phyloP scores from a whole-genome alignment of 2,113 vertebrate genomes.

The Oryzias javanicus region DNA sequence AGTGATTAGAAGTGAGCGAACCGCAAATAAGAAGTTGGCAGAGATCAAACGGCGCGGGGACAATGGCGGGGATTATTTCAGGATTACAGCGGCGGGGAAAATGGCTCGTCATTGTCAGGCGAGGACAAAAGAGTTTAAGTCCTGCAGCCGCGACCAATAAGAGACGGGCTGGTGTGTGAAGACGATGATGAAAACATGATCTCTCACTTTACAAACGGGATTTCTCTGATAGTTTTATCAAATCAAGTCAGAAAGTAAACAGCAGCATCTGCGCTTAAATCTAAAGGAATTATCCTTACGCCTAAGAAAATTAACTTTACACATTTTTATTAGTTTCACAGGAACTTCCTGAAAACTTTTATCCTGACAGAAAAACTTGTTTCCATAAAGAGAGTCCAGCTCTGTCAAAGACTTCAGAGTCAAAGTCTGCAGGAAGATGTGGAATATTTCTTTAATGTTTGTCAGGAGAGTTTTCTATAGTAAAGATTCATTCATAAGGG shows the following conservation, averaged over 20 bases:
- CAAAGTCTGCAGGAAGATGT: conserved; percentile 76
- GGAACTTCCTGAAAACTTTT: too few species aligned
- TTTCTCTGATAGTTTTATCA: too few species aligned
- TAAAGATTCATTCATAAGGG: too few species aligned
- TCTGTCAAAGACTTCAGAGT: neutral
- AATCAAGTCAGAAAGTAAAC: too few species aligned
- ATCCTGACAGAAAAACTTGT: too few species aligned
- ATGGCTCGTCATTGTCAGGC: conserved; percentile 82
- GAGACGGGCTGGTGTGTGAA: conserved; percentile 78
- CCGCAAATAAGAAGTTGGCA: conserved; percentile 80
- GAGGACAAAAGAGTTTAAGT: conserved; percentile 77
- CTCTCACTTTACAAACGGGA: too few species aligned
- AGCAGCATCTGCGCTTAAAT: too few species aligned
- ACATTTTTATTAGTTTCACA: too few species aligned
- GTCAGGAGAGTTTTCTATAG: conserved; percentile 42
- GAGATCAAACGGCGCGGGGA: conserved; percentile 81
- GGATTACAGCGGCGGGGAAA: conserved; percentile 56
- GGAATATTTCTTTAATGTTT: conserved; percentile 79
- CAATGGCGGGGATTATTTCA: conserved; percentile 75
- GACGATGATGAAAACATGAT: conserved; percentile 78
- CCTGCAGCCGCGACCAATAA: conserved; percentile 77
- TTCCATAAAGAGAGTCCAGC: too few species aligned
- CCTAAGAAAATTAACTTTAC: too few species aligned
- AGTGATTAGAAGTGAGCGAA: conserved; percentile 53
- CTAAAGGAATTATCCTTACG: too few species aligned